These are phyloP conservation scores for Leucoraja erinaceus DNA, from an alignment of 2,113 vertebrate genomes.

Conservation along the genomic window DNA sequence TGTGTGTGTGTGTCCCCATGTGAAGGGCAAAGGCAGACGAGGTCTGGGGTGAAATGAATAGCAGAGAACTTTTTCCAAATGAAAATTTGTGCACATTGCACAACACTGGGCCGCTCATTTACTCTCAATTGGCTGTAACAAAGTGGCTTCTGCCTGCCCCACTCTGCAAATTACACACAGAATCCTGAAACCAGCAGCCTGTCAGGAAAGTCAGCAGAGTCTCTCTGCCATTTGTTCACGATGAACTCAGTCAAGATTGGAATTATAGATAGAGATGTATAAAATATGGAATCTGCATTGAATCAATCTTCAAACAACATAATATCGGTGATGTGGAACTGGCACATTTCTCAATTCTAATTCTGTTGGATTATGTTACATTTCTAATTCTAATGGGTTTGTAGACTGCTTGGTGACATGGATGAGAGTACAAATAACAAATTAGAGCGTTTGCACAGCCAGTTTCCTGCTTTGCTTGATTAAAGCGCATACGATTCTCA, in stretches of 20 bases:
- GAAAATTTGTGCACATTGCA: not conserved
- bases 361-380: too few species aligned
- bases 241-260: not conserved
- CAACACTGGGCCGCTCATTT: not conserved
- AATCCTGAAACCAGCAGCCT: conserved; percentile 20
- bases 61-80: not conserved
- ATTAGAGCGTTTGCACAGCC: not conserved
- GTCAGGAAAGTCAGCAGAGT: not conserved
- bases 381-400: not conserved
- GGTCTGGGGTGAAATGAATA: conserved; percentile 8
- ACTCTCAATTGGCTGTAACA: conserved; percentile 15
- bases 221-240: not conserved
- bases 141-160: conserved; percentile 1
- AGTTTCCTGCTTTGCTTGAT: not conserved
- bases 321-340: not conserved
- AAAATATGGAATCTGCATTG: not conserved
- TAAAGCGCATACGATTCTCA: not conserved
- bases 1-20: not conserved
- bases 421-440: not conserved
- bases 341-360: not conserved
- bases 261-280: not conserved
- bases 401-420: not conserved
- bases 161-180: not conserved
- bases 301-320: not conserved
- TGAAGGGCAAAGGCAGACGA: not conserved